These are phyloP conservation scores for Tenthredo distinguenda DNA, from an alignment of 2,888 invertebrate genomes.

Conservation along the genomic window DNA sequence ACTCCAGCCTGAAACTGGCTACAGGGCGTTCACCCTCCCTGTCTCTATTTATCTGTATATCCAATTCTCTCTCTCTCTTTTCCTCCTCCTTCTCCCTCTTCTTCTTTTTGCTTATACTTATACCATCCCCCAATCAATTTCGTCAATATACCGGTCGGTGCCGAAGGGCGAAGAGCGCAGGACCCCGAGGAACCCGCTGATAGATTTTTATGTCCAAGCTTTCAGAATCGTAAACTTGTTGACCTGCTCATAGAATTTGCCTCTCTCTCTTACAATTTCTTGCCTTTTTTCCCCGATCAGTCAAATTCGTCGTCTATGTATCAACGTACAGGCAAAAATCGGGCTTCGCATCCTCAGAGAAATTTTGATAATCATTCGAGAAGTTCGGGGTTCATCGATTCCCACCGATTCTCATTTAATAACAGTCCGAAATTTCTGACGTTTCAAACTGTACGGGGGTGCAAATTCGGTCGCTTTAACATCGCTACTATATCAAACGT, in stretches of 20 bases:
- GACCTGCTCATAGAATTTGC: neutral
- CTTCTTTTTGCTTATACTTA: neutral
- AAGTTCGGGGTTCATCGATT: too few relatives aligned
- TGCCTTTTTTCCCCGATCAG: neutral
- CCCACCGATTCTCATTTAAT: too few relatives aligned
- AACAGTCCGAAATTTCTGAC: neutral
- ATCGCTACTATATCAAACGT: neutral
- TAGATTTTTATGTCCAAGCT: conserved; percentile 44
- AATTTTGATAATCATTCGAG: too few relatives aligned
- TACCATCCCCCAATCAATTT: conserved; percentile 47
- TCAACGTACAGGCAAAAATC: too few relatives aligned
- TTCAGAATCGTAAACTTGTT: conserved; percentile 49
- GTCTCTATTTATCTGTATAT: conserved; percentile 17
- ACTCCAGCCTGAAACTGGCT: conserved; percentile 62
- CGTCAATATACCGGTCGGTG: conserved; percentile 43
- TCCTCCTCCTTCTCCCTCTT: neutral
- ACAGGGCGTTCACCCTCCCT: conserved; percentile 43
- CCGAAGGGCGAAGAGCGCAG: conserved; percentile 40
- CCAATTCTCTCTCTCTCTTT: neutral
- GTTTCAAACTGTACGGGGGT: neutral
- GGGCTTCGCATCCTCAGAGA: too few relatives aligned
- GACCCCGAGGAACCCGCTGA: conserved; percentile 10
- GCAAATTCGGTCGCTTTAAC: neutral
- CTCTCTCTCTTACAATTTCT: neutral
- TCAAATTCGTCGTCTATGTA: neutral